A percentile compares a stretch with the other conserved stretches of the same genome.
phyloP scores from a whole-genome alignment of 2,797 vertebrate genomes.

The Melanitta fusca region DNA sequence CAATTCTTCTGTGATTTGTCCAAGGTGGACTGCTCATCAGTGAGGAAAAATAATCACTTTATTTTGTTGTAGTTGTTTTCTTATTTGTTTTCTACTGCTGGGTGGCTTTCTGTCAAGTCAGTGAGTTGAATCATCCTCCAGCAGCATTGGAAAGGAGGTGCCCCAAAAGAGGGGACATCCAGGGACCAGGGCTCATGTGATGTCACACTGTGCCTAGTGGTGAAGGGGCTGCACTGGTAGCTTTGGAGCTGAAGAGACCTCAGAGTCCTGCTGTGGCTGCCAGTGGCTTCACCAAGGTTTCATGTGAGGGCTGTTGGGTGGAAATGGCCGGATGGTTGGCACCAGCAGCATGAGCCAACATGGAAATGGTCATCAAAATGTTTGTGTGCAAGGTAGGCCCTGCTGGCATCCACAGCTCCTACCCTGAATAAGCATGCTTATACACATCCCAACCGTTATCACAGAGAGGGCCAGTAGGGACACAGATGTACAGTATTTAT shows the following conservation, averaged over 20 bases:
- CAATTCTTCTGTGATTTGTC: background rate
- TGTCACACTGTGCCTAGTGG: background rate
- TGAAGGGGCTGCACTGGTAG: fast-evolving
- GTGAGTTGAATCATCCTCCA: background rate
- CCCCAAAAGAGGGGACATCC: too few species aligned
- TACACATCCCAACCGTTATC: fast-evolving
- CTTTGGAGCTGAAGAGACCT: background rate
- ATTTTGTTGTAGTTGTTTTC: background rate
- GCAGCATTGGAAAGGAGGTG: background rate
- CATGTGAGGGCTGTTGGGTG: background rate
- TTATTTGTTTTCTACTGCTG: fast-evolving
- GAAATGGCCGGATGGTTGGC: background rate
- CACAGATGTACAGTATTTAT: background rate
- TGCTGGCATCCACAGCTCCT: background rate
- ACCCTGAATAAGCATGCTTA: fast-evolving
- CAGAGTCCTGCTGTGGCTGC: background rate
- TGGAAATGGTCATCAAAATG: background rate
- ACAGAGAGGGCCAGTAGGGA: background rate
- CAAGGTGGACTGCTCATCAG: background rate
- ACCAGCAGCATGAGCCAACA: background rate
- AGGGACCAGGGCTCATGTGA: too few species aligned
- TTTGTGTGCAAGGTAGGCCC: background rate
- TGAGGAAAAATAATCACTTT: background rate
- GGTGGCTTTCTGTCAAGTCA: fast-evolving
- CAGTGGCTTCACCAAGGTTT: background rate